Conservation (phyloP, 2,797 vertebrate species). For the Coranthus polyacanthus region DNA sequence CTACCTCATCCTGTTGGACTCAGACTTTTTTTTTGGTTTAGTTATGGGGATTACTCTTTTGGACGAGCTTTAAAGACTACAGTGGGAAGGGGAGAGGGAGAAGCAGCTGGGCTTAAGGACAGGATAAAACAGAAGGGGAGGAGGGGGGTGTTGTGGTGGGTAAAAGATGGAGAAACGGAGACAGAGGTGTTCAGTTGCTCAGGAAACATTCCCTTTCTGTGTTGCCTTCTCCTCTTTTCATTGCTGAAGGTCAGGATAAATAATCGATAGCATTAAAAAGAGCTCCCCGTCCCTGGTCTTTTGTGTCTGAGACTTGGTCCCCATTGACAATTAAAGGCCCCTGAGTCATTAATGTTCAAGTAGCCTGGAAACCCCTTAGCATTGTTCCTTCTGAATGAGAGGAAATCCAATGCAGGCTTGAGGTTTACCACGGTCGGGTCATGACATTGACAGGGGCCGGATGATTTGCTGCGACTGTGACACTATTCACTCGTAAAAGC, state of each 20-base stretch:
- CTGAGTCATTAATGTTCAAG: conserved; percentile 80
- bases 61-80: conserved; percentile 77
- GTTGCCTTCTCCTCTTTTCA: conserved; percentile 65
- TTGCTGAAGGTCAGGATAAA: conserved; percentile 81
- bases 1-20: conserved; percentile 70
- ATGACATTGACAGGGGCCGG: conserved; percentile 68
- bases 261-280: conserved; percentile 78
- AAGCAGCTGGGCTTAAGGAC: conserved; percentile 70
- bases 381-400: conserved; percentile 74
- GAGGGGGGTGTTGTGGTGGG: conserved; percentile 38
- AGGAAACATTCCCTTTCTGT: conserved; percentile 69
- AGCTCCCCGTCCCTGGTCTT: conserved; percentile 47
- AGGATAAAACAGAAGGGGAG: conserved; percentile 52
- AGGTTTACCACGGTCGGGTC: conserved; percentile 70
- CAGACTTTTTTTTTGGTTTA: conserved; percentile 64
- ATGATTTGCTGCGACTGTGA: conserved; percentile 46
- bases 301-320: conserved; percentile 69
- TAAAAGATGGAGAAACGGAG: conserved; percentile 57
- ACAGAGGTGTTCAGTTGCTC: conserved; percentile 66
- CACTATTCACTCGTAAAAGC: conserved; percentile 29
- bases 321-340: conserved; percentile 72
- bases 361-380: conserved; percentile 71
- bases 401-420: conserved; percentile 76
- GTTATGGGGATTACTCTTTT: conserved; percentile 80
- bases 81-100: conserved; percentile 67